These are phyloP conservation scores for Coregonus suidteri DNA, from an alignment of 2,797 vertebrate genomes.

Conservation along the genomic window DNA sequence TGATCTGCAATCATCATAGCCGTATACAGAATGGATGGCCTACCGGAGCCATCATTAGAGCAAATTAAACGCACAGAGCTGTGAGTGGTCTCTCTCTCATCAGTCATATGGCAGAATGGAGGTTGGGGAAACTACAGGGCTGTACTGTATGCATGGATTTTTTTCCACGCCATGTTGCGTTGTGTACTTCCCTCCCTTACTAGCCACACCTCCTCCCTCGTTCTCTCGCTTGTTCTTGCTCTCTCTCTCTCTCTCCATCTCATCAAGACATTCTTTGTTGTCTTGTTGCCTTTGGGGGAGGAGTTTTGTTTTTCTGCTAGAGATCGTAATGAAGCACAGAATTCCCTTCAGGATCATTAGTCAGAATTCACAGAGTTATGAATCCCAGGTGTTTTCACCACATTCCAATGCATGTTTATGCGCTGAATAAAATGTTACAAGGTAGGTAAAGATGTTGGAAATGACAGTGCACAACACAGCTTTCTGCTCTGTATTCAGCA, in stretches of 20 bases:
- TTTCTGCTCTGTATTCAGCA: not conserved
- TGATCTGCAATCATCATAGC: not conserved
- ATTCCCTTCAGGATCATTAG: constrained; percentile 46
- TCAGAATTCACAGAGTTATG: constrained; percentile 3
- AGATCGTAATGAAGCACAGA: constrained; percentile 22
- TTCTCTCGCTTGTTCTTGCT: not conserved
- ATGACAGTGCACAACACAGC: not conserved
- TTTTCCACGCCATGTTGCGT: not conserved
- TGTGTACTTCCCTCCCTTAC: constrained; percentile 9
- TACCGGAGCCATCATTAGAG: constrained; percentile 56
- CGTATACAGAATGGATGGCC: constrained; percentile 5
- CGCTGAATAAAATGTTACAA: not conserved
- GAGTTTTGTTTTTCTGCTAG: constrained; percentile 22
- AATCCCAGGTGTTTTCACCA: constrained; percentile 37
- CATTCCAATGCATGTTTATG: constrained; percentile 15
- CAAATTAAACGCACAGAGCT: constrained; percentile 57
- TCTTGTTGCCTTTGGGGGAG: constrained; percentile 17
- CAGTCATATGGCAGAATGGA: constrained; percentile 19
- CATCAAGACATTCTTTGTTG: constrained; percentile 37
- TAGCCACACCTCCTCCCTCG: not conserved
- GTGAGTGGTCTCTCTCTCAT: constrained; percentile 41
- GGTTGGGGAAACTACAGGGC: constrained; percentile 38
- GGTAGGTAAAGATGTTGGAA: not conserved
- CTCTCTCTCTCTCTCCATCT: not conserved
- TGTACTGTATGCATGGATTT: constrained; percentile 35